Conservation (phyloP, 2,888 invertebrate genomes). For the Amaurobius ferox region DNA sequence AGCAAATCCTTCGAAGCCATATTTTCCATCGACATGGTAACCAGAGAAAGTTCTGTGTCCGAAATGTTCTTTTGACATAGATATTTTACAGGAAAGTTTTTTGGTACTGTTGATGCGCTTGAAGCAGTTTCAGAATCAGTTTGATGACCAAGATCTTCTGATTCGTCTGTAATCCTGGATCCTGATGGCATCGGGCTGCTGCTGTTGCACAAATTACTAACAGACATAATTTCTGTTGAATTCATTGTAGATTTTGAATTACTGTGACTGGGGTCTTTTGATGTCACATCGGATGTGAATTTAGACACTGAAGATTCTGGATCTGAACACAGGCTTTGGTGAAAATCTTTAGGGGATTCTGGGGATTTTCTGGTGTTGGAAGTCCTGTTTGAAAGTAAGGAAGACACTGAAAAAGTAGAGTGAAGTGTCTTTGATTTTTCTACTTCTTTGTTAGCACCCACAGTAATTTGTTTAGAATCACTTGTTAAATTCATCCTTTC, state of each 20-base stretch:
- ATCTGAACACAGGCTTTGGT: neutral
- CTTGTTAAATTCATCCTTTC: neutral
- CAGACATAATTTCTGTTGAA: neutral
- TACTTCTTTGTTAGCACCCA: neutral
- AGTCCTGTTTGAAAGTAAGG: neutral
- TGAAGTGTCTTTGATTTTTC: neutral
- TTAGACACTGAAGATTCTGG: neutral
- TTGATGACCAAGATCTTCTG: neutral
- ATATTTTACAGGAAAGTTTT: neutral
- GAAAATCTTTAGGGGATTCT: neutral
- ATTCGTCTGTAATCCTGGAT: neutral
- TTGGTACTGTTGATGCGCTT: neutral
- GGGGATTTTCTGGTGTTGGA: neutral
- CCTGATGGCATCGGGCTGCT: neutral
- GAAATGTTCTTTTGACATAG: neutral
- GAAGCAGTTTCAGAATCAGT: neutral
- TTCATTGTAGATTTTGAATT: neutral
- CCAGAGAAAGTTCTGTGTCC: neutral
- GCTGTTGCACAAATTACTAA: neutral
- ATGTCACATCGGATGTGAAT: neutral
- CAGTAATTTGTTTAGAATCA: neutral
- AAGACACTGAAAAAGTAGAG: neutral
- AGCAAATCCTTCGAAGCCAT: neutral
- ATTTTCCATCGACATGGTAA: neutral
- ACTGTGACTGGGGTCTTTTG: neutral